Conservation (phyloP, 2,113 vertebrate genomes). For the Campylorhamphus procurvoides region DNA sequence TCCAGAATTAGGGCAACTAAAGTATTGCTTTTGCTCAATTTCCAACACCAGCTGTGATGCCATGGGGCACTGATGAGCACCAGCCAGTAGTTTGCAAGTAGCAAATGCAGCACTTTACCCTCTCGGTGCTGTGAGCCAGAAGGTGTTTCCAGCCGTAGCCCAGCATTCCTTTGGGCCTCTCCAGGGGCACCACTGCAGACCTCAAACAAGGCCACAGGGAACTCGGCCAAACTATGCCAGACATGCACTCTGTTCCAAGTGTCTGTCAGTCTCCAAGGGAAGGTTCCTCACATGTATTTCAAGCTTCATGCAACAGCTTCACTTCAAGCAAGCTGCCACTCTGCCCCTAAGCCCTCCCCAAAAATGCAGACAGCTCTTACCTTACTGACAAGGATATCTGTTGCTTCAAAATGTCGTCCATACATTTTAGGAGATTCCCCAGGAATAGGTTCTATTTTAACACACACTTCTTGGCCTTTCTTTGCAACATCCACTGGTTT, state of each 20-base stretch:
- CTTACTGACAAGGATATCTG: constrained; percentile 95
- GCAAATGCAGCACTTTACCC: background rate
- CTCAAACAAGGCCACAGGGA: background rate
- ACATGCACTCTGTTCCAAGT: fast-evolving
- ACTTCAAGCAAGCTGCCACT: background rate
- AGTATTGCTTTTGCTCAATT: background rate
- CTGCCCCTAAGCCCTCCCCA: background rate
- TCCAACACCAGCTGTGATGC: background rate
- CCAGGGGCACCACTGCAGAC: background rate
- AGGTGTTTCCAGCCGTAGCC: background rate
- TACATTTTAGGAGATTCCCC: constrained; percentile 99
- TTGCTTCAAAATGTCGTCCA: constrained; percentile 96
- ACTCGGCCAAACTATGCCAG: fast-evolving
- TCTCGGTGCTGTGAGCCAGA: background rate
- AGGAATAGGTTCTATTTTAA: constrained; percentile 97
- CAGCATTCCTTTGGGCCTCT: background rate
- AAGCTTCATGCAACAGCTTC: background rate
- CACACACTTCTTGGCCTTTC: constrained; percentile 96
- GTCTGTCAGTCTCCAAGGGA: background rate
- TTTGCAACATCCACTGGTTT: constrained; percentile 92
- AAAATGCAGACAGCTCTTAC: constrained; percentile 51
- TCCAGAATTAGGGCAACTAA: background rate
- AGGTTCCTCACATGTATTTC: background rate
- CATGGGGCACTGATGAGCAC: background rate
- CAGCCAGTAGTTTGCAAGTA: fast-evolving